Evolutionary conservation across 2,888 invertebrate genomes (phyloP), one percentile per base, ranked within the genome.

Genomic region (Halocaridina rubra): DNA sequence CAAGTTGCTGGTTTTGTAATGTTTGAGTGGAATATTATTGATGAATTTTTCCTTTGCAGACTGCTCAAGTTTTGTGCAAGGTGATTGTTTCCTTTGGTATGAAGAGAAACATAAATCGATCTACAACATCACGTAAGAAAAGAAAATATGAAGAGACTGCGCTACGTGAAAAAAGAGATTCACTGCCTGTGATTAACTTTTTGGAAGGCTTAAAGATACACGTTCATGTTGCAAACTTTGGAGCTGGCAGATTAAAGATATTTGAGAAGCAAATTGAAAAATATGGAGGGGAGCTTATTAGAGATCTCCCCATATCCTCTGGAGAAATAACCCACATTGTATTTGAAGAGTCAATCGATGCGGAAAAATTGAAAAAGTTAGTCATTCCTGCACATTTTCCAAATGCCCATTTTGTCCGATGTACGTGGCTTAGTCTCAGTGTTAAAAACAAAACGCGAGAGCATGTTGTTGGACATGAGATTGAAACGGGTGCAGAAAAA

Each of bases 291-390:
- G 39, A 64, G 24, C n/a, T 81, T 1, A 8, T 71, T 10, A 3
- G 32, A 30, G 32, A 61, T 39, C 32, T 69, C 29, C 46, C 76
- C 22, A 4, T 10, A 8, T 3, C 5, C 13, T 75, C 46, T n/a
- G 57, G 81, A 32, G 29, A 1, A 1, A 30, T 79, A 8, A 74
- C 67, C n/a, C 78, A 87, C 75, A 29, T 85, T 1, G 67, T 87
- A 46, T 78, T 87, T 74, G 87, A 87, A 79, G 87, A 87, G 16
- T 69, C 87, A 24, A 29, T 87, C 29, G 76, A 81, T 59, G 39
- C 16, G 24, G 81, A 77, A 53, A 72, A 74, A 19, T 8, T 84
- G 3, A 39, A 81, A 24, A 32, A 71, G 59, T 24, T 87, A 22
- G 13, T 84, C 59, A 75, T 78, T 59, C 24, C 46, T 19, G 27